Evolutionary conservation across 1,140 invertebrate species (phyloP).

Genomic region (Bursaphelenchus mucronatus): DNA sequence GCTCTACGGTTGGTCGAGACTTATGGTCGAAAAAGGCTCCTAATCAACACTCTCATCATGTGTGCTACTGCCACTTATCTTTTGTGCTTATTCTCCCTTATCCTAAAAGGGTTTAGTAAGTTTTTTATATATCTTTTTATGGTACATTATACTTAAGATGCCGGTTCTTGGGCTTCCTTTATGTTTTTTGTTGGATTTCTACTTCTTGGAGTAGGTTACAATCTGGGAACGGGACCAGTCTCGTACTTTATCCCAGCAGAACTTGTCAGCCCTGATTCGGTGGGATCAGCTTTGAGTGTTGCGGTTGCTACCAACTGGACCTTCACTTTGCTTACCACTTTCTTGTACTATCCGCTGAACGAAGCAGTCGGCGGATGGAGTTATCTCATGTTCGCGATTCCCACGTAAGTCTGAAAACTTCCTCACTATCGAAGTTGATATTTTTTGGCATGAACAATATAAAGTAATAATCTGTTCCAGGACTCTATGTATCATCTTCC

Average conservation of each 20-base stretch:
- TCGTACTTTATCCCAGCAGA: constrained; percentile 49
- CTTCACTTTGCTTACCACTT: constrained; percentile 40
- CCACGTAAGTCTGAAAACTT: constrained; percentile 34
- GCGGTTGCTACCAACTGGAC: constrained; percentile 49
- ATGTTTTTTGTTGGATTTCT: constrained; percentile 40
- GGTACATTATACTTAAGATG: constrained; percentile 7
- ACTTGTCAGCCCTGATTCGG: constrained; percentile 38
- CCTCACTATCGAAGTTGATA: neutral
- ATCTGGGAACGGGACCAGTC: constrained; percentile 45
- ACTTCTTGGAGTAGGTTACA: constrained; percentile 47
- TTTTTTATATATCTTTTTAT: constrained; percentile 17
- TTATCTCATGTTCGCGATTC: constrained; percentile 48
- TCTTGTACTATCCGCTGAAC: constrained; percentile 47
- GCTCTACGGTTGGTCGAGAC: constrained; percentile 46
- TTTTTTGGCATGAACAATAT: neutral
- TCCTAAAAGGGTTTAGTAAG: constrained; percentile 23
- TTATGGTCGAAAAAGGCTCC: constrained; percentile 35
- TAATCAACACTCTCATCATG: constrained; percentile 42
- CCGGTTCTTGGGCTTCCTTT: constrained; percentile 30
- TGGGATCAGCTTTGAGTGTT: constrained; percentile 31
- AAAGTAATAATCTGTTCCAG: constrained; percentile 11
- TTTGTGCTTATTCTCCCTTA: constrained; percentile 35
- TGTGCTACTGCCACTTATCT: constrained; percentile 40
- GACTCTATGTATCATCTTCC: constrained; percentile 14
- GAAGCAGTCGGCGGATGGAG: constrained; percentile 44